phyloP scores from a whole-genome alignment of 2,888 invertebrate species.

The Muschampia plurimacula region DNA sequence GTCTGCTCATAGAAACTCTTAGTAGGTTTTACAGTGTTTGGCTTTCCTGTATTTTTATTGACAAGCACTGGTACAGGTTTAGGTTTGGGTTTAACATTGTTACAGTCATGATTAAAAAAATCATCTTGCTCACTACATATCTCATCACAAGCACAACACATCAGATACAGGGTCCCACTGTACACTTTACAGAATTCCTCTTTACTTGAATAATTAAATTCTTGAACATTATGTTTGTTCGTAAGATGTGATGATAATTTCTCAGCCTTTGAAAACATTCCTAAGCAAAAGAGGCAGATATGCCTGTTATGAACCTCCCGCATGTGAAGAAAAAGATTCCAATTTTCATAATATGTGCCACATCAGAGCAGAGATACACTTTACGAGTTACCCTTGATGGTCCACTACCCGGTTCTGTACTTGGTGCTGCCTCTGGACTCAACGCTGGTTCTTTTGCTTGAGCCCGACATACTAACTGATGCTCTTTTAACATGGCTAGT shows the following conservation, averaged over 20 bases:
- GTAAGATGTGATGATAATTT: slow-evolving; percentile 91
- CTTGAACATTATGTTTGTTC: slow-evolving; percentile 91
- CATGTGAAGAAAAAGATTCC: slow-evolving; percentile 95
- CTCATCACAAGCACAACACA: slow-evolving; percentile 93
- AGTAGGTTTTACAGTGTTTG: slow-evolving; percentile 63
- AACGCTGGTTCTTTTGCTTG: slow-evolving; percentile 74
- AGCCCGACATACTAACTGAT: slow-evolving; percentile 87
- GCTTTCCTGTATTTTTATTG: slow-evolving; percentile 73
- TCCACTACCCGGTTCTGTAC: slow-evolving; percentile 66
- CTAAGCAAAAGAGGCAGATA: slow-evolving; percentile 93
- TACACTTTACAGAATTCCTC: slow-evolving; percentile 89
- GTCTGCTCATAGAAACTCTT: slow-evolving; percentile 62
- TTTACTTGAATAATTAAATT: slow-evolving; percentile 88
- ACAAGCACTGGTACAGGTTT: slow-evolving; percentile 81
- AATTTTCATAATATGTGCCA: slow-evolving; percentile 93
- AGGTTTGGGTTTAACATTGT: slow-evolving; percentile 78
- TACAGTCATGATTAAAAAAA: slow-evolving; percentile 91
- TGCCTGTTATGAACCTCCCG: slow-evolving; percentile 92
- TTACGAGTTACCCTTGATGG: slow-evolving; percentile 89
- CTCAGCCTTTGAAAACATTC: slow-evolving; percentile 93
- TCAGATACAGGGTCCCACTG: slow-evolving; percentile 89
- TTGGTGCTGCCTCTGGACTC: slow-evolving; percentile 70
- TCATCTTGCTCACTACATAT: slow-evolving; percentile 91
- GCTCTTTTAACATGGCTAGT: slow-evolving; percentile 88
- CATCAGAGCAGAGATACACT: slow-evolving; percentile 94